Percentiles rank a stretch among this genome's conserved stretches.
Conservation (phyloP, 2,797 vertebrate species). For the Astyanax mexicanus region DNA sequence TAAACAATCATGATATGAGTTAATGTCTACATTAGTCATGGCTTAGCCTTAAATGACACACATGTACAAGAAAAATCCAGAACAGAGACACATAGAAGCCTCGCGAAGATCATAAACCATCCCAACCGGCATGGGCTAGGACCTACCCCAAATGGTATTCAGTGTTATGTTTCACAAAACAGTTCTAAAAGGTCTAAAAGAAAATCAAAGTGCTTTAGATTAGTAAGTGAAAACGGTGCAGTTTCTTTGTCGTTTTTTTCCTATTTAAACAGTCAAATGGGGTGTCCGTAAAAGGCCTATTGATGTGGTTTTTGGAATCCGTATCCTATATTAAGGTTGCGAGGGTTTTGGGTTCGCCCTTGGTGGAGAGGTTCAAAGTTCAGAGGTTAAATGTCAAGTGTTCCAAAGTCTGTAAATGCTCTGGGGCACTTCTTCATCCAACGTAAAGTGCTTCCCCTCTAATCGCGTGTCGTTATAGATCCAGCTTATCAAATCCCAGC, state of each 20-base stretch:
- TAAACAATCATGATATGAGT: conserved; percentile 22
- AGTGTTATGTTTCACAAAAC: conserved; percentile 75
- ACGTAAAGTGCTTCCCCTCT: conserved; percentile 25
- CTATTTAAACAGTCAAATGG: conserved; percentile 76
- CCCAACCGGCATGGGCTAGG: conserved; percentile 49
- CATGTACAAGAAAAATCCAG: conserved; percentile 30
- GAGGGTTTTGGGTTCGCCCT: conserved; percentile 32
- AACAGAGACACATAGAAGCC: conserved; percentile 36
- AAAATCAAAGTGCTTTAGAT: conserved; percentile 83
- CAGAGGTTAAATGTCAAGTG: conserved; percentile 32
- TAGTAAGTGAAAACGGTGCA: conserved; percentile 72
- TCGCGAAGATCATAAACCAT: background rate
- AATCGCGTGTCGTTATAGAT: background rate
- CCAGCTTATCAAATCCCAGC: conserved; percentile 35
- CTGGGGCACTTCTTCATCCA: conserved; percentile 14
- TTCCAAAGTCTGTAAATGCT: conserved; percentile 29
- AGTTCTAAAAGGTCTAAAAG: conserved; percentile 61
- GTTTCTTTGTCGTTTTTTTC: conserved; percentile 34
- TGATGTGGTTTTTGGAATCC: background rate
- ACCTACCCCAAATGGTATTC: conserved; percentile 65
- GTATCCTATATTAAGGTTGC: conserved; percentile 38
- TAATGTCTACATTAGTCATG: conserved; percentile 36
- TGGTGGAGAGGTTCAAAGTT: conserved; percentile 43
- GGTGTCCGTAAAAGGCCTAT: conserved; percentile 25
- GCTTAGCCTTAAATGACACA: conserved; percentile 41